A percentile compares a stretch with the other conserved stretches of the same genome.
phyloP scores from a whole-genome alignment of 2,888 invertebrate species.

The Fragum fragum region DNA sequence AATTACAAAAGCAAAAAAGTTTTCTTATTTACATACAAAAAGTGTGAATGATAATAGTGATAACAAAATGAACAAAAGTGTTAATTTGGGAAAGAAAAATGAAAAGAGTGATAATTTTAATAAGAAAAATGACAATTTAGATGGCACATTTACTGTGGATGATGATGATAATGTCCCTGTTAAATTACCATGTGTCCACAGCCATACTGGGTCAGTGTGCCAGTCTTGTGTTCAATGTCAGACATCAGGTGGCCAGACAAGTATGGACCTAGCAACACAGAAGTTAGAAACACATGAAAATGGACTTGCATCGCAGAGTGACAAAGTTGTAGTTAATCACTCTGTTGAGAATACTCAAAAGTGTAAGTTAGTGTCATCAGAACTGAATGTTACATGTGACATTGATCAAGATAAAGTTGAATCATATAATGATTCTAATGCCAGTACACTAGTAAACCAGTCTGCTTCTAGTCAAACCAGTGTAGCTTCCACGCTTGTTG shows the following conservation, averaged over 20 bases:
- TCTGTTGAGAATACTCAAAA: not conserved
- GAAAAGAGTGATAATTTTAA: not conserved
- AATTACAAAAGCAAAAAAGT: conserved; percentile 64
- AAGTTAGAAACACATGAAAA: not conserved
- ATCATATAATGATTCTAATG: conserved; percentile 49
- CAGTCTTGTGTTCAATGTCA: conserved; percentile 8
- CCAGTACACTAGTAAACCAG: conserved; percentile 64
- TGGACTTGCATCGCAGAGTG: not conserved
- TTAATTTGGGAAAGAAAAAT: not conserved
- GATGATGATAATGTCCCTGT: conserved; percentile 5
- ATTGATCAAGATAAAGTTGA: not conserved
- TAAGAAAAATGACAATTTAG: conserved; percentile 22
- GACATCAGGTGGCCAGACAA: not conserved
- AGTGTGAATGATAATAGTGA: not conserved
- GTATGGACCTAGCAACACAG: not conserved
- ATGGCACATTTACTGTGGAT: conserved; percentile 61
- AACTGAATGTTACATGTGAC: conserved; percentile 4
- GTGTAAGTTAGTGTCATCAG: not conserved
- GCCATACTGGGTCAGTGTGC: not conserved
- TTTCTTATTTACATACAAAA: conserved; percentile 47
- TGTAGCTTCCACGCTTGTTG: conserved; percentile 57
- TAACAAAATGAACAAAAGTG: not conserved
- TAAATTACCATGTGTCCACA: conserved; percentile 44
- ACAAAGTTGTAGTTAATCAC: not conserved
- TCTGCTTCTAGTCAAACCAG: conserved; percentile 58